Conservation (phyloP, 2,113 vertebrate species). For the Microtus pennsylvanicus region DNA sequence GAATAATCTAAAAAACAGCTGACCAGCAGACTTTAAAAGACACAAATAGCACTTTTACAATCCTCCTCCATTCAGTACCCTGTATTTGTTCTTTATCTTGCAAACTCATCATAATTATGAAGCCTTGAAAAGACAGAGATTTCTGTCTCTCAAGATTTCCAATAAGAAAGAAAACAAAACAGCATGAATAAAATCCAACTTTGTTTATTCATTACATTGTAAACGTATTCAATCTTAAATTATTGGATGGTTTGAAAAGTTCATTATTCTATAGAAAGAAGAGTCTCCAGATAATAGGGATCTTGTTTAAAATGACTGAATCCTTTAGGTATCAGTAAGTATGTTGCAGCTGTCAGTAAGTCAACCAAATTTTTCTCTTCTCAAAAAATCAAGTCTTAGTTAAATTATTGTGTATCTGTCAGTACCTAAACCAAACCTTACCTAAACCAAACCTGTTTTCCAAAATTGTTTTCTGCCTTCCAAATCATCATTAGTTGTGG, state of each 20-base stretch:
- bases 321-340: not conserved
- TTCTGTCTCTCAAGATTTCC: not conserved
- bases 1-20: not conserved
- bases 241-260: not conserved
- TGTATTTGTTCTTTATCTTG: not conserved
- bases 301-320: not conserved
- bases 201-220: not conserved
- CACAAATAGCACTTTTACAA: not conserved
- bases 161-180: not conserved
- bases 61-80: not conserved
- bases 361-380: not conserved
- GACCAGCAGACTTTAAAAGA: constrained; percentile 18
- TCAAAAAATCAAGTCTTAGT: not conserved
- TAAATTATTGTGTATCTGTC: not conserved
- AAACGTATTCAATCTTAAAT: not conserved
- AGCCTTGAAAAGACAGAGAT: not conserved
- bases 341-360: not conserved
- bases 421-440: not conserved
- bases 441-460: not conserved
- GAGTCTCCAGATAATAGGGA: not conserved
- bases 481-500: not conserved
- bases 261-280: not conserved
- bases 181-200: not conserved
- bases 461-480: not conserved
- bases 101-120: not conserved